Conservation (phyloP, 2,797 vertebrate genomes). For the Discoglossus pictus region DNA sequence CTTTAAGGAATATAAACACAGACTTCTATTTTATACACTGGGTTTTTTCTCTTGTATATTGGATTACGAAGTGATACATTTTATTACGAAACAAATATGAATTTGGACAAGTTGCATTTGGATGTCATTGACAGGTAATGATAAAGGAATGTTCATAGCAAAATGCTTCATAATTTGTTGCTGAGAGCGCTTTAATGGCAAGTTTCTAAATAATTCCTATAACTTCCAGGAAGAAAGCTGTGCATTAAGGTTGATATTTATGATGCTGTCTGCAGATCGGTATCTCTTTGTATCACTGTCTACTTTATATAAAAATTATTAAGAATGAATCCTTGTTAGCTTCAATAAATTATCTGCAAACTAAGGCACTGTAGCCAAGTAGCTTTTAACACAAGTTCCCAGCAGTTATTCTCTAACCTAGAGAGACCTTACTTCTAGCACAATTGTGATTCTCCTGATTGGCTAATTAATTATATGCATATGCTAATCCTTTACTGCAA, state of each 20-base stretch:
- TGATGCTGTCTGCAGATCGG: constrained; percentile 41
- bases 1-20: too few relatives aligned
- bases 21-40: too few relatives aligned
- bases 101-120: background rate
- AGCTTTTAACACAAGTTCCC: constrained; percentile 42
- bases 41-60: too few relatives aligned
- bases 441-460: constrained; percentile 17
- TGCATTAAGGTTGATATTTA: constrained; percentile 48
- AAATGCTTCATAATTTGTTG: constrained; percentile 9
- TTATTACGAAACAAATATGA: constrained; percentile 46
- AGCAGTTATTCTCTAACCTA: constrained; percentile 32
- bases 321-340: constrained; percentile 33
- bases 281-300: constrained; percentile 25
- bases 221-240: constrained; percentile 50
- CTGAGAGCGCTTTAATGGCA: constrained; percentile 32
- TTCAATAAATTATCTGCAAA: constrained; percentile 43
- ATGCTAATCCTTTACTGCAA: constrained; percentile 11
- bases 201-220: constrained; percentile 43
- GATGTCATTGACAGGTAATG: constrained; percentile 6
- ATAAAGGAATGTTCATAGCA: constrained; percentile 3
- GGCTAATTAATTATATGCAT: constrained; percentile 39
- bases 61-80: constrained; percentile 44
- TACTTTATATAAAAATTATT: constrained; percentile 35
- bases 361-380: constrained; percentile 27
- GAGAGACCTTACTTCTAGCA: constrained; percentile 36